Base-by-base conservation (phyloP, 2,113 vertebrate species). In the Entomyzon cyanotis region DNA sequence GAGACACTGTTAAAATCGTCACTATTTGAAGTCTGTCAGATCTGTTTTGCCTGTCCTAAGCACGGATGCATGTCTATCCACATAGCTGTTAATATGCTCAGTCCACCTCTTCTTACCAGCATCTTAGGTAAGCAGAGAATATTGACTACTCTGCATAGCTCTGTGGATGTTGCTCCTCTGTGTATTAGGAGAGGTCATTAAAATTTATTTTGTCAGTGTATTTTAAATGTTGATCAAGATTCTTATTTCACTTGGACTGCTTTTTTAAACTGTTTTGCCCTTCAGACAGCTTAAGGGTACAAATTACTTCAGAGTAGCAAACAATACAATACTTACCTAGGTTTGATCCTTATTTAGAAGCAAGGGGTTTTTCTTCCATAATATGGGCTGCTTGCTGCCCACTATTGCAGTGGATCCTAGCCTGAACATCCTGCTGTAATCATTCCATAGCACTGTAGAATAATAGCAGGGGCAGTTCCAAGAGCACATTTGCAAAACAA, bases 401-500 rank as follows among this genome's bases (percentile, higher is more conserved):
- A 19, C 27, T 86, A 68, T n/a, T 56, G 52, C 84, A 37, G 50
- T 12, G 23, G 20, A 60, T 78, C 27, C 39, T 16, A 31, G 49
- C 33, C 39, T 44, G 22, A 74, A 63, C 39, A 56, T n/a, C 58
- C 52, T 6, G 0, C 63, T 55, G 7, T 12, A 62, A 53, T 31
- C 53, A 53, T 69, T 58, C 75, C 50, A 28, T 22, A 74, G 71
- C 59, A 41, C n/a, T 42, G 53, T 18, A 39, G 52, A n/a, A 89
- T 76, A 84, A 62, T 20, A 71, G 44, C 33, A 55, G 44, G 11
- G 64, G 24, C 74, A 85, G 87, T 82, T 94, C 91, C 84, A 82
- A 84, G 87, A 89, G 77, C 69, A 31, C 74, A 81, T 94, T 95
- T 94, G 84, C 77, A 93, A 87, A 89, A 91, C 87, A 87, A 87